Evolutionary conservation across 1,140 invertebrate genomes (phyloP), one percentile per base, ranked within the genome.

Genomic region (Eumaeus atala): DNA sequence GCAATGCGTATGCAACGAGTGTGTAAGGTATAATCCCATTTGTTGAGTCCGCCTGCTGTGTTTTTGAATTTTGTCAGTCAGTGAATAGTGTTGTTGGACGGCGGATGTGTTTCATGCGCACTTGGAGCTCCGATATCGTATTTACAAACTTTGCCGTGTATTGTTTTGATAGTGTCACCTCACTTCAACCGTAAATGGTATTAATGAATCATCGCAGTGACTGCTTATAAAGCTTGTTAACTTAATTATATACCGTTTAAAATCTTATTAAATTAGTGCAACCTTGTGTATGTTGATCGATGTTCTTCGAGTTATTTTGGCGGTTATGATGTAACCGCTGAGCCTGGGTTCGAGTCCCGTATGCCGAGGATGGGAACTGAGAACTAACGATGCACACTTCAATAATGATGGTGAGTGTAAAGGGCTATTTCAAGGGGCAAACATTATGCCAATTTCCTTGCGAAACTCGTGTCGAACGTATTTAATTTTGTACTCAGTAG

Each of bases 361-460:
- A 36, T 62, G 28, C 49, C 52, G 51, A 62, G 62, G 62, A 70
- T 67, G 66, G 74, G 62, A 61, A 62, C 62, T 59, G 50, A 40
- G 58, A 58, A 63, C 59, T 79, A 58, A 74, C 49, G 50, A 86
- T 84, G 80, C 80, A 86, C 58, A 84, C 82, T 70, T 84, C 82
- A 64, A 83, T 84, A 70, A 86, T 84, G 80, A 84, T 86, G 82
- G 82, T 84, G 57, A 81, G 80, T 74, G 10, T n/a, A n/a, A 40
- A 21, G 51, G 28, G 42, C 51, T 59, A 51, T 61, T 66, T 60
- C 55, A 11, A 52, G 42, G 42, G 51, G 48, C 38, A 38, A 42
- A 37, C 37, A n/a, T 44, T 61, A 44, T 54, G 52, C 60, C 56
- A 62, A 55, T 54, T 54, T 55, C 38, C 49, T 57, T 50, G 28